A percentile compares a stretch with the other conserved stretches of the same genome.
Conservation (phyloP, 2,888 invertebrate species). For the Emmelina monodactyla region DNA sequence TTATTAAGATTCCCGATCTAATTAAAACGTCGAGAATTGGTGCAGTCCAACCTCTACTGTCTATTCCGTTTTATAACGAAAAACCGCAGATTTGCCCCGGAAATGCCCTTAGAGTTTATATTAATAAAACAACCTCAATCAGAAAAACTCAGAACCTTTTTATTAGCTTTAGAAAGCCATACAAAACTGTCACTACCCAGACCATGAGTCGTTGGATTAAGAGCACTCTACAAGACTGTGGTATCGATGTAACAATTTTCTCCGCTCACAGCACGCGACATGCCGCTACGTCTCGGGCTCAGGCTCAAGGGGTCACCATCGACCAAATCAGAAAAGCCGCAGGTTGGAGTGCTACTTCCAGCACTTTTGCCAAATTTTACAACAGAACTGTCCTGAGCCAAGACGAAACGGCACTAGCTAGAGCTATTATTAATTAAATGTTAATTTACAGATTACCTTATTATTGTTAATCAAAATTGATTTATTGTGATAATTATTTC, state of each 20-base stretch:
- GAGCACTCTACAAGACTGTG: slow-evolving; percentile 3
- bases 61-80: background rate
- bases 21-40: slow-evolving; percentile 3
- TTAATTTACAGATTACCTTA: too few relatives aligned
- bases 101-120: background rate
- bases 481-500: too few relatives aligned
- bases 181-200: slow-evolving; percentile 2
- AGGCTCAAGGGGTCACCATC: too few relatives aligned
- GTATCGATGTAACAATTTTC: slow-evolving; percentile 14
- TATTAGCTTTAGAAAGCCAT: slow-evolving; percentile 1
- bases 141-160: background rate
- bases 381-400: too few relatives aligned
- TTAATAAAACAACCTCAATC: slow-evolving; percentile 1
- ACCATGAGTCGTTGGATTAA: slow-evolving; percentile 3
- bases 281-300: too few relatives aligned
- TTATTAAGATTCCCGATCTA: slow-evolving; percentile 1
- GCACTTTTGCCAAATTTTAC: too few relatives aligned
- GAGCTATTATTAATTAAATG: too few relatives aligned
- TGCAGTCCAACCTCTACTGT: background rate
- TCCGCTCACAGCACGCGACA: too few relatives aligned
- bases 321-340: too few relatives aligned
- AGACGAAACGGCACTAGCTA: too few relatives aligned
- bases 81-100: slow-evolving; percentile 1
- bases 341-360: too few relatives aligned
- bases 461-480: too few relatives aligned